Evolutionary conservation across 2,888 invertebrate species (phyloP), one percentile per base, ranked within the genome.

Genomic region (Leucozona laternaria): DNA sequence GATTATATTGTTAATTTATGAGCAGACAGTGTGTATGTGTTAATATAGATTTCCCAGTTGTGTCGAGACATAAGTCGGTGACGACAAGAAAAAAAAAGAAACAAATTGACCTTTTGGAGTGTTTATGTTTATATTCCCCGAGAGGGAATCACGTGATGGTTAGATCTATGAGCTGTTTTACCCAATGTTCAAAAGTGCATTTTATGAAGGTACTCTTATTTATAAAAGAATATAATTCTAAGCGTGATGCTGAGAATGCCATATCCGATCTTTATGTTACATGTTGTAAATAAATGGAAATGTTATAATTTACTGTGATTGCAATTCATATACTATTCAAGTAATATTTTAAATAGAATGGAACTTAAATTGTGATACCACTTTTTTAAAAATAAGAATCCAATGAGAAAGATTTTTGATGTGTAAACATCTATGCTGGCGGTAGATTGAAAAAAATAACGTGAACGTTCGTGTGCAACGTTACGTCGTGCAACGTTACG

Each of bases 91-190:
- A 22, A 60, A 37, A n/a, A 45, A n/a, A n/a, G n/a, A n/a, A n/a
- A n/a, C n/a, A n/a, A n/a, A n/a, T n/a, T 64, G 62, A 71, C 71
- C 53, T 71, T 62, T 43, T 71, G 62, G 57, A 66, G 55, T 57
- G 22, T 60, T 75, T 28, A 28, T 57, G 22, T 60, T 75, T 28
- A 28, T 75, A 8, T n/a, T 48, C 62, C 34, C 22, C 20, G 53
- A 53, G 43, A 43, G 28, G 48, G 34, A 55, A 71, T 43, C 78
- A 64, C 71, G 78, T 79, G 66, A 55, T 66, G 43, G 40, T 7
- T 37, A 22, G 3, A 40, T 11, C 3, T 15, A 11, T 60, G 2
- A 25, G 15, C 15, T 55, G 4, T 22, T 60, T 22, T 37, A 34
- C 1, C 31, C 17, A 57, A 5, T 57, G 3, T 5, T 17, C 11